Evolutionary conservation across 2,113 vertebrate genomes (phyloP).

Genomic region (Syngnathus floridae): DNA sequence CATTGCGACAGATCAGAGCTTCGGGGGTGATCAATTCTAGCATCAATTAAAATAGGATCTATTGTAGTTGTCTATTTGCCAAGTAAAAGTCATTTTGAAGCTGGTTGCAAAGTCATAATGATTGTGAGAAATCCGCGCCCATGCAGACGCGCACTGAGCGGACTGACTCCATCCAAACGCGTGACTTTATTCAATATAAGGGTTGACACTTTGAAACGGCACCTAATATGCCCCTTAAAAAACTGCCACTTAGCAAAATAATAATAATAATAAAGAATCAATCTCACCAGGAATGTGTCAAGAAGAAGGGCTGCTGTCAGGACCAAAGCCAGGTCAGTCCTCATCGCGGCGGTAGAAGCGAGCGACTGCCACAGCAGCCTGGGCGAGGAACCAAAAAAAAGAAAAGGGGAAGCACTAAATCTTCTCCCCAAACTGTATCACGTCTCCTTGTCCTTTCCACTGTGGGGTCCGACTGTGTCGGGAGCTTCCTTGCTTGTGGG

Average conservation of each 20-base stretch:
- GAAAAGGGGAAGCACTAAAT: conserved; percentile 25
- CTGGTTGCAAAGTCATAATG: conserved; percentile 20
- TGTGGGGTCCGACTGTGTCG: conserved; percentile 15
- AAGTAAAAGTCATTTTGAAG: conserved; percentile 16
- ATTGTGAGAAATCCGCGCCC: conserved; percentile 18
- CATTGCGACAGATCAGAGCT: not conserved
- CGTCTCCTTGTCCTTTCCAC: conserved; percentile 10
- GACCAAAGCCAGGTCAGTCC: conserved; percentile 63
- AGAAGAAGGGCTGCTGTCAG: conserved; percentile 65
- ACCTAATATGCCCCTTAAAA: conserved; percentile 16
- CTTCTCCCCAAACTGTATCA: conserved; percentile 33
- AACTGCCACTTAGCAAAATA: not conserved
- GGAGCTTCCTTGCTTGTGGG: conserved; percentile 35
- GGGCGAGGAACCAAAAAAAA: conserved; percentile 38
- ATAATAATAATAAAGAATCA: not conserved
- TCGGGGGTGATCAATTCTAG: not conserved
- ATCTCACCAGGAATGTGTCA: conserved; percentile 67
- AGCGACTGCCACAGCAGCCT: conserved; percentile 44
- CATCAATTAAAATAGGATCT: conserved; percentile 9
- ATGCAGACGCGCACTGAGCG: conserved; percentile 14
- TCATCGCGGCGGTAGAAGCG: conserved; percentile 64
- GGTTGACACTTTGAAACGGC: not conserved
- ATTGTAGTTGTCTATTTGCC: not conserved
- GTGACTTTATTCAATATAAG: conserved; percentile 29
- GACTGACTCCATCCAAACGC: conserved; percentile 20